Percentiles rank a stretch among this genome's conserved stretches.
Conservation (phyloP, 2,113 vertebrate species). For the Notechis scutatus region DNA sequence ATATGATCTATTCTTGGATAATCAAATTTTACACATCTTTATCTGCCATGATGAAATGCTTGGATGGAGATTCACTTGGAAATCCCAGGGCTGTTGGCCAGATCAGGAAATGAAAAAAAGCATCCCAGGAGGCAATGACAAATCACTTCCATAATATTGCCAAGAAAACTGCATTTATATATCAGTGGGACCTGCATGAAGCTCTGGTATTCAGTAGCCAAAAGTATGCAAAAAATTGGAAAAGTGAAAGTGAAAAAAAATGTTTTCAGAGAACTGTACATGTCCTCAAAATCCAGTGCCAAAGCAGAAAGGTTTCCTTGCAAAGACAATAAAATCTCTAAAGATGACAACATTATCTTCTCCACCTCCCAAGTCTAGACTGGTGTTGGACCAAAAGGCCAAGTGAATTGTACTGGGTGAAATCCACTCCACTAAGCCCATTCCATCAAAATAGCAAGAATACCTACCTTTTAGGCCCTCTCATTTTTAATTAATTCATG, state of each 20-base stretch:
- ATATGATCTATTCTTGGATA: not conserved
- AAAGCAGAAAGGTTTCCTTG: not conserved
- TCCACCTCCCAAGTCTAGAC: not conserved
- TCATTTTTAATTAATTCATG: not conserved
- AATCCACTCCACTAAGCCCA: not conserved
- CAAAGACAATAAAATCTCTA: not conserved
- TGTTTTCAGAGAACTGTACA: not conserved
- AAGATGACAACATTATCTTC: not conserved
- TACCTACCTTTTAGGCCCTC: not conserved
- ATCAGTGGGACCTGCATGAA: not conserved
- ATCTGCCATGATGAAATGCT: not conserved
- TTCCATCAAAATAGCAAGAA: not conserved
- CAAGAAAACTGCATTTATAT: not conserved
- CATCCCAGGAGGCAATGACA: not conserved
- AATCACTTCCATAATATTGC: not conserved
- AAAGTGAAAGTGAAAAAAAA: not conserved
- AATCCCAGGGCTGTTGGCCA: not conserved
- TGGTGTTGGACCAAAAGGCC: not conserved
- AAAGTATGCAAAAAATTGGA: not conserved
- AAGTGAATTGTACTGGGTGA: not conserved
- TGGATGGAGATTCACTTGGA: not conserved
- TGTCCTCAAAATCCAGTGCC: not conserved
- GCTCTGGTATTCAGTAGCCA: not conserved
- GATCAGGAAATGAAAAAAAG: not conserved
- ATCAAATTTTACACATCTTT: not conserved